phyloP scores from a whole-genome alignment of 2,888 invertebrate genomes.

The Balanococcus diminutus region DNA sequence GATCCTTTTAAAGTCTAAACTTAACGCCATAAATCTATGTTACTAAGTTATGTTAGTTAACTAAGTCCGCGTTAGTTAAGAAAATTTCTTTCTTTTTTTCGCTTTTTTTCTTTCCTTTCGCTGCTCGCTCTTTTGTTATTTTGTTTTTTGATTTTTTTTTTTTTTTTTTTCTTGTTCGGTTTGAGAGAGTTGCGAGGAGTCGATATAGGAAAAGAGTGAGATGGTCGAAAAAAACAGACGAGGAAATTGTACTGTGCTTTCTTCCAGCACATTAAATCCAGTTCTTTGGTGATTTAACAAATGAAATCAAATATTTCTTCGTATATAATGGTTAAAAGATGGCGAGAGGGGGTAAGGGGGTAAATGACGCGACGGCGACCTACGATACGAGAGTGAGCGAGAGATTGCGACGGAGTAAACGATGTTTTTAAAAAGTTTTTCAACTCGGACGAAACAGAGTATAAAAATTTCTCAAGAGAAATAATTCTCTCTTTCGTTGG shows the following conservation, averaged over 20 bases:
- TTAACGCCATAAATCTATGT: slow-evolving; percentile 50
- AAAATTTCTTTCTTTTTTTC: slow-evolving; percentile 37
- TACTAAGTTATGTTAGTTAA: slow-evolving; percentile 48
- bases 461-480: neutral
- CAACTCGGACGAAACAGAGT: neutral
- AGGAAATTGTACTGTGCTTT: neutral
- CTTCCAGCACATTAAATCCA: slow-evolving; percentile 49
- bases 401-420: neutral
- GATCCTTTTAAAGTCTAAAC: slow-evolving; percentile 39
- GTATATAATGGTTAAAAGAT: neutral
- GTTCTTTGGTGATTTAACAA: slow-evolving; percentile 47
- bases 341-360: neutral
- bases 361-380: neutral
- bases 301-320: slow-evolving; percentile 45
- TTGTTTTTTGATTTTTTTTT: slow-evolving; percentile 2
- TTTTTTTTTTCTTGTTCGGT: neutral
- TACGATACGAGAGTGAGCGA: neutral
- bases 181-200: neutral
- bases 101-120: neutral
- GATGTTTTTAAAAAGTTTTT: slow-evolving; percentile 35
- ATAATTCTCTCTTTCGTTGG: neutral
- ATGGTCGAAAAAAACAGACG: neutral
- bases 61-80: slow-evolving; percentile 45
- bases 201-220: neutral
- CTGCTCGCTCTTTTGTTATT: neutral